Conservation (phyloP, 2,888 invertebrate genomes). For the Chrysodeixis includens region DNA sequence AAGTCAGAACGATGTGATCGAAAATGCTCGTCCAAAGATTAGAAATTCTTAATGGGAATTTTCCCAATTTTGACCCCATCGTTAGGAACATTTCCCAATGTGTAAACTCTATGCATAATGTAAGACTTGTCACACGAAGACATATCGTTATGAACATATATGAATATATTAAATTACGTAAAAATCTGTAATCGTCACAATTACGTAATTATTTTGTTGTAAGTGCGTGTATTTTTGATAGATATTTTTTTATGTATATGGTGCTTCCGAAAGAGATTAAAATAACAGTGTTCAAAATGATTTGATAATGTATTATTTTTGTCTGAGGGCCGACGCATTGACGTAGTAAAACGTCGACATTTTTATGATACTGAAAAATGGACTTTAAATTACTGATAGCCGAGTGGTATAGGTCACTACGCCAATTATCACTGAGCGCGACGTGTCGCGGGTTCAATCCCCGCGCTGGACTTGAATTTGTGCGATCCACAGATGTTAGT, state of each 20-base stretch:
- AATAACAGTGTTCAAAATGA: constrained; percentile 27
- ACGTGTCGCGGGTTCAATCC: too few relatives aligned
- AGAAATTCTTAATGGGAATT: constrained; percentile 37
- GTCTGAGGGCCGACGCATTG: constrained; percentile 9
- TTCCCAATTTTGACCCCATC: constrained; percentile 34
- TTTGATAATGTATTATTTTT: constrained; percentile 28
- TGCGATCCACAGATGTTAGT: too few relatives aligned
- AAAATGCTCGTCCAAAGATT: constrained; percentile 52
- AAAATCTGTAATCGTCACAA: constrained; percentile 52
- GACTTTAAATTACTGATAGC: too few relatives aligned
- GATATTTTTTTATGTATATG: constrained; percentile 57
- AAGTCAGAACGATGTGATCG: constrained; percentile 40
- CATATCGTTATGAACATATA: constrained; percentile 47
- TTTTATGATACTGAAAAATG: too few relatives aligned
- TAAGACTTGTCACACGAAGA: constrained; percentile 59
- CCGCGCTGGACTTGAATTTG: too few relatives aligned
- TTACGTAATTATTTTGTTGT: constrained; percentile 50
- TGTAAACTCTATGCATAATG: constrained; percentile 52
- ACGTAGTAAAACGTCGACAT: too few relatives aligned
- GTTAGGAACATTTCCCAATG: constrained; percentile 14
- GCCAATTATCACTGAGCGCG: too few relatives aligned
- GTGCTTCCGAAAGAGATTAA: constrained; percentile 67
- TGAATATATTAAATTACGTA: constrained; percentile 50
- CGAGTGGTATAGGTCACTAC: too few relatives aligned
- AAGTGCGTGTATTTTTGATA: constrained; percentile 55